Conservation (phyloP, 2,113 vertebrate genomes). For the Abramis brama region DNA sequence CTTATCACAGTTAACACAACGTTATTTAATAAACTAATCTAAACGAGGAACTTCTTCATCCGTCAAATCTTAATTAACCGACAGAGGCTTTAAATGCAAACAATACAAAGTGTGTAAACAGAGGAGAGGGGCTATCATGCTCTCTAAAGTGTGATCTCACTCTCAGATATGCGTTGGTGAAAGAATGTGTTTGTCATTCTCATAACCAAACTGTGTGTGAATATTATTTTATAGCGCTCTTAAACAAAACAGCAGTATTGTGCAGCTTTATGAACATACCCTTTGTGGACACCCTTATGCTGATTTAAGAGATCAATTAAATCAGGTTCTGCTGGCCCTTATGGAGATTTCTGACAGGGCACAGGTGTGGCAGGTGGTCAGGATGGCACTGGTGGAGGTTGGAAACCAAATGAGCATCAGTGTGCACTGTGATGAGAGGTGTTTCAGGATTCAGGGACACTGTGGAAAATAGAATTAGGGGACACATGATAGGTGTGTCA, state of each 20-base stretch:
- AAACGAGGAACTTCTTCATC: neutral
- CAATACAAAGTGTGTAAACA: neutral
- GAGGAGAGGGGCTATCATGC: neutral
- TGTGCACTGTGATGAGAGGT: neutral
- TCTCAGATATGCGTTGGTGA: neutral
- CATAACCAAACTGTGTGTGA: neutral
- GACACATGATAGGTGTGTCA: constrained; percentile 56
- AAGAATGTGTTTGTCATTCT: neutral
- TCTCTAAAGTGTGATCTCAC: constrained; percentile 7
- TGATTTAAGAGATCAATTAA: constrained; percentile 18
- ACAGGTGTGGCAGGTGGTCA: constrained; percentile 28
- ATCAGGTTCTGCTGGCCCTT: neutral
- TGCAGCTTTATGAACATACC: neutral
- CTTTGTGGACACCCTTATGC: neutral
- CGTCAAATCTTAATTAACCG: neutral
- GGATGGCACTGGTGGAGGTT: neutral
- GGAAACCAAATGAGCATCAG: constrained; percentile 6
- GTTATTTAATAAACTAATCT: neutral
- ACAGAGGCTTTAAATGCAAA: neutral
- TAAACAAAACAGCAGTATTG: neutral
- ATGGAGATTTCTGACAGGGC: neutral
- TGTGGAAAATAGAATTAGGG: constrained; percentile 52
- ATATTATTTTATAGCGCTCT: neutral
- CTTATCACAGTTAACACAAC: neutral
- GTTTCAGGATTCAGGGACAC: constrained; percentile 19